phyloP scores from a whole-genome alignment of 2,113 vertebrate species.

The Pollimyrus isidori region DNA sequence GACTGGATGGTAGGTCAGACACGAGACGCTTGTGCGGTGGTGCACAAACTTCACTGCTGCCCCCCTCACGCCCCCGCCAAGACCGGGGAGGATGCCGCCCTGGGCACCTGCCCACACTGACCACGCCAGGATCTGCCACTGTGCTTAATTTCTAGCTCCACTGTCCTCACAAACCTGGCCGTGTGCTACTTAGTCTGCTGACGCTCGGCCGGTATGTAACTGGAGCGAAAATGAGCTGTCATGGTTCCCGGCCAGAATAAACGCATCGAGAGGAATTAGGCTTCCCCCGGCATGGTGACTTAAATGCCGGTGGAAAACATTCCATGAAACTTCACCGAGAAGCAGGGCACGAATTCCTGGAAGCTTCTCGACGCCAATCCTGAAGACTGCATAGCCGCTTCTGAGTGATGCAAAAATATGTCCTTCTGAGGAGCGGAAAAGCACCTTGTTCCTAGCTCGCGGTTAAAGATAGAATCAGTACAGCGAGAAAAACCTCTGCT shows the following conservation, averaged over 20 bases:
- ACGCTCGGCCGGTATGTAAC: background rate
- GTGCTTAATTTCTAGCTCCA: background rate
- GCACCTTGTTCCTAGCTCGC: background rate
- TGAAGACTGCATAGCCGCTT: background rate
- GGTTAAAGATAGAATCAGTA: background rate
- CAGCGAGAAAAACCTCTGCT: background rate
- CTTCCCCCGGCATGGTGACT: background rate
- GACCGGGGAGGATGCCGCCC: background rate
- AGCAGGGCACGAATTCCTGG: too few relatives aligned
- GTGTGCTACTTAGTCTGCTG: background rate
- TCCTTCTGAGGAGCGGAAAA: background rate
- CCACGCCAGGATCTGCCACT: background rate
- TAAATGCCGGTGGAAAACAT: background rate
- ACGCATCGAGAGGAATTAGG: background rate
- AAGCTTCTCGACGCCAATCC: background rate
- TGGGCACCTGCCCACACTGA: background rate
- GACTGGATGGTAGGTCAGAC: background rate
- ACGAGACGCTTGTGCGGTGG: background rate
- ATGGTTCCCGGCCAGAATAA: background rate
- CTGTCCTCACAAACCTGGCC: background rate
- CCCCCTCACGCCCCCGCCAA: background rate
- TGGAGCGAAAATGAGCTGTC: background rate
- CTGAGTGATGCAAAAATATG: background rate
- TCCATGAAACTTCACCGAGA: background rate
- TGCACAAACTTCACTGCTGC: background rate